phyloP scores from a whole-genome alignment of 64 coral and sea anemone species.

The Actinia tenebrosa region DNA sequence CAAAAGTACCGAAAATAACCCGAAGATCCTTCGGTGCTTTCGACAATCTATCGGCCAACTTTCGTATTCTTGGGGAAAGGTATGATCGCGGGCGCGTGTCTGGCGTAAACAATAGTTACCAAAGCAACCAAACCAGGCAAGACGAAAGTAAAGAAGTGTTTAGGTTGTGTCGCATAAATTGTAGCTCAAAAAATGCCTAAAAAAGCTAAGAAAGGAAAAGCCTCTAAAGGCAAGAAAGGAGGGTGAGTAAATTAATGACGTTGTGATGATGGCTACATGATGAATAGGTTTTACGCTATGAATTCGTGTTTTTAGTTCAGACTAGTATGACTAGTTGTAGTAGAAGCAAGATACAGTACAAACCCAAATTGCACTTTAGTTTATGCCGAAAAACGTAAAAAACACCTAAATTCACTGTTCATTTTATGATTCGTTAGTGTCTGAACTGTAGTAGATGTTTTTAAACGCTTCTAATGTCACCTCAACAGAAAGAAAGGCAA shows the following conservation, averaged over 20 bases:
- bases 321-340: background rate
- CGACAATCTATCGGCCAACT: background rate
- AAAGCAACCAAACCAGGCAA: conserved; percentile 29
- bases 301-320: background rate
- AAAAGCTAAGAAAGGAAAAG: conserved; percentile 75
- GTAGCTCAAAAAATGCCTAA: conserved; percentile 63
- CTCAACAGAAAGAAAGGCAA: conserved; percentile 66
- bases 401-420: background rate
- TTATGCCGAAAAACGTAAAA: background rate
- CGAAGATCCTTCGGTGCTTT: background rate
- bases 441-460: background rate
- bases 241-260: conserved; percentile 30
- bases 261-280: background rate
- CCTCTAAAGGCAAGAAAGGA: conserved; percentile 58
- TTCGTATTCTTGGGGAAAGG: background rate
- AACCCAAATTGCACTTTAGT: background rate
- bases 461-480: background rate
- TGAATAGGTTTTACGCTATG: background rate
- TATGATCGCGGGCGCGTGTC: background rate
- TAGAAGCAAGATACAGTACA: background rate
- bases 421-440: background rate
- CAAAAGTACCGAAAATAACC: background rate
- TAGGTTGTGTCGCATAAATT: background rate
- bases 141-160: background rate
- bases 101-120: conserved; percentile 42